These are phyloP conservation scores for Ptychodera flava DNA, from an alignment of 35 echinoderm and acorn worm species.

Conservation along the genomic window DNA sequence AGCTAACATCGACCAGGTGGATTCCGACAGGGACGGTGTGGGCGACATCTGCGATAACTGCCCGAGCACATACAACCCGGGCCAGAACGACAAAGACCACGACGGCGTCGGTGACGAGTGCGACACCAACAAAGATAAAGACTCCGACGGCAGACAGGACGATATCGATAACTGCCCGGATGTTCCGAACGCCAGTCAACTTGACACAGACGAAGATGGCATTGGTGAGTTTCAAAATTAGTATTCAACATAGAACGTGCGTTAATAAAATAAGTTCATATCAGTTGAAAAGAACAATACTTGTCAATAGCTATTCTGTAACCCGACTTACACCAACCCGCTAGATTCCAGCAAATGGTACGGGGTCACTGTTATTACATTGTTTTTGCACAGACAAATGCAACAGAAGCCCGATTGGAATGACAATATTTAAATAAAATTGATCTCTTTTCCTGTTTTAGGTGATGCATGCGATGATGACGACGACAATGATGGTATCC, in stretches of 20 bases:
- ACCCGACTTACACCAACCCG: conserved; percentile 8
- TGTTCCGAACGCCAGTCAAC: conserved; percentile 74
- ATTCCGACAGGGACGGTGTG: conserved; percentile 70
- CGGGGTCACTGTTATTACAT: neutral
- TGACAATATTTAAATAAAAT: too few relatives aligned
- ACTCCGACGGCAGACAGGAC: conserved; percentile 85
- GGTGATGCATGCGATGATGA: conserved; percentile 94
- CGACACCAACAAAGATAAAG: conserved; percentile 75
- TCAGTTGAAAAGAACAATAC: neutral
- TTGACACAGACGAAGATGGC: conserved; percentile 77
- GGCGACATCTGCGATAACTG: conserved; percentile 97
- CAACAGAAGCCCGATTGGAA: too few relatives aligned
- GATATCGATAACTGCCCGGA: conserved; percentile 91
- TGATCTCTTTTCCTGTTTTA: conserved; percentile 19
- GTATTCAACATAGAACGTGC: too few relatives aligned
- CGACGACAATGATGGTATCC: conserved; percentile 92
- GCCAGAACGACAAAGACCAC: conserved; percentile 77
- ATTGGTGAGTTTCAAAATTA: conserved; percentile 81
- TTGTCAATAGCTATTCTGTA: neutral
- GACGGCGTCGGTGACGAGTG: conserved; percentile 96
- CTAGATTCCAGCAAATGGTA: neutral
- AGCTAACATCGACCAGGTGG: conserved; percentile 79
- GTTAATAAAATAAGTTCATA: too few relatives aligned
- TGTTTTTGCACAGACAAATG: neutral
- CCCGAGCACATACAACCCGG: conserved; percentile 68